phyloP scores from a whole-genome alignment of 2,888 invertebrate genomes.

The Fabriciana adippe region DNA sequence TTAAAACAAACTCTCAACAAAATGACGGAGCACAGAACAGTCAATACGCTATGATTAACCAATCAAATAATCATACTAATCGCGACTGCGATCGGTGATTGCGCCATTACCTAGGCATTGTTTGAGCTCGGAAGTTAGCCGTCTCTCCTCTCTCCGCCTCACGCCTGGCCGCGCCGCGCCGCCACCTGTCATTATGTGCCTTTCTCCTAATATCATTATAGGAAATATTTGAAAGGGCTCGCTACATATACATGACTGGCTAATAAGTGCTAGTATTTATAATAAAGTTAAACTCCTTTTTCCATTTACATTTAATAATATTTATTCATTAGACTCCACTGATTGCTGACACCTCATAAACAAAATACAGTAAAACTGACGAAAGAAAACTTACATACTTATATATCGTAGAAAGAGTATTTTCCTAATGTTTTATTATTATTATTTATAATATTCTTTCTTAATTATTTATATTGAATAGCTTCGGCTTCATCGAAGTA shows the following conservation, averaged over 20 bases:
- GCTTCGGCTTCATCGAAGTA: too few relatives aligned
- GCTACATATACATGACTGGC: not conserved
- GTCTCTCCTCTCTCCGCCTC: not conserved
- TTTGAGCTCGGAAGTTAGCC: constrained; percentile 21
- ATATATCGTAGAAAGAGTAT: too few relatives aligned
- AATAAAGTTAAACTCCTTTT: too few relatives aligned
- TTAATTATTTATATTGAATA: too few relatives aligned
- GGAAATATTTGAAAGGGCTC: constrained; percentile 7
- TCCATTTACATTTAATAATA: too few relatives aligned
- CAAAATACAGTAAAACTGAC: too few relatives aligned
- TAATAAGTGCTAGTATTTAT: too few relatives aligned
- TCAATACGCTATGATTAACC: constrained; percentile 42
- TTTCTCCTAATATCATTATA: constrained; percentile 18
- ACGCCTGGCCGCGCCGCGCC: not conserved
- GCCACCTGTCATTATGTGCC: constrained; percentile 16
- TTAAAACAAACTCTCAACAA: constrained; percentile 21
- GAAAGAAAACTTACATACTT: too few relatives aligned
- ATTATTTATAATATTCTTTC: too few relatives aligned
- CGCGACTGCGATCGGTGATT: constrained; percentile 35
- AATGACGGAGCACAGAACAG: constrained; percentile 12
- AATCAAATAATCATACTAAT: constrained; percentile 59
- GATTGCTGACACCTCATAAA: too few relatives aligned
- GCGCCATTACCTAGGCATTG: constrained; percentile 32
- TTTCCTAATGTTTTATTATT: too few relatives aligned
- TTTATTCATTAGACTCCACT: too few relatives aligned